phyloP scores from a whole-genome alignment of 2,797 vertebrate species.

The Tympanoctomys barrerae region DNA sequence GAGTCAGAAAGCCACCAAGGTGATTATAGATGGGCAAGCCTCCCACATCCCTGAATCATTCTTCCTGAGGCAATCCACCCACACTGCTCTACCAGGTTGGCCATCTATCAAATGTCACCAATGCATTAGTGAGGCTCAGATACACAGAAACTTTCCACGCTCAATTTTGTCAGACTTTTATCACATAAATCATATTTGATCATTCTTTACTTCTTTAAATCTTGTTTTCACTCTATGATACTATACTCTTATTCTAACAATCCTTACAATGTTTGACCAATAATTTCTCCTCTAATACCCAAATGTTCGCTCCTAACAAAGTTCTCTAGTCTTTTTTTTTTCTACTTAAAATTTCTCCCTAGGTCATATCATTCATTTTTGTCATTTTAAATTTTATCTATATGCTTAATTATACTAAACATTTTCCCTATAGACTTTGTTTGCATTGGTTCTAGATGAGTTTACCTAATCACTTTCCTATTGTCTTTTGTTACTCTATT shows the following conservation, averaged over 20 bases:
- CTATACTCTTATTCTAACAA: neutral
- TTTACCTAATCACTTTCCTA: conserved; percentile 21
- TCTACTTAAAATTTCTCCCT: neutral
- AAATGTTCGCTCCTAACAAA: neutral
- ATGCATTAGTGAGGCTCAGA: neutral
- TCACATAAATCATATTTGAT: conserved; percentile 55
- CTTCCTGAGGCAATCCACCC: conserved; percentile 66
- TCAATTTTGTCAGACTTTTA: conserved; percentile 59
- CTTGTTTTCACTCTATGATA: neutral
- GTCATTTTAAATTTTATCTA: neutral
- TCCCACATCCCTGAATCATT: conserved; percentile 66
- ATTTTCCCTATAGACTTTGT: neutral
- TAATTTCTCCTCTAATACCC: neutral
- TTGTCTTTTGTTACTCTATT: neutral
- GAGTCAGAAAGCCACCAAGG: conserved; percentile 62
- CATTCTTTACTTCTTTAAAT: conserved; percentile 46
- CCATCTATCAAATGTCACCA: conserved; percentile 60
- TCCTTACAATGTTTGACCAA: neutral
- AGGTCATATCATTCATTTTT: conserved; percentile 5
- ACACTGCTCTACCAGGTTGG: neutral
- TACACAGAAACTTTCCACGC: conserved; percentile 47
- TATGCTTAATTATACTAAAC: neutral
- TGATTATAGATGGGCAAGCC: conserved; percentile 55
- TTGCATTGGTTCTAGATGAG: conserved; percentile 29
- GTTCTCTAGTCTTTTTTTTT: neutral